Percentiles rank a stretch among this genome's conserved stretches.
Conservation (phyloP, 2,888 invertebrate genomes). For the Lamellibrachia satsuma region DNA sequence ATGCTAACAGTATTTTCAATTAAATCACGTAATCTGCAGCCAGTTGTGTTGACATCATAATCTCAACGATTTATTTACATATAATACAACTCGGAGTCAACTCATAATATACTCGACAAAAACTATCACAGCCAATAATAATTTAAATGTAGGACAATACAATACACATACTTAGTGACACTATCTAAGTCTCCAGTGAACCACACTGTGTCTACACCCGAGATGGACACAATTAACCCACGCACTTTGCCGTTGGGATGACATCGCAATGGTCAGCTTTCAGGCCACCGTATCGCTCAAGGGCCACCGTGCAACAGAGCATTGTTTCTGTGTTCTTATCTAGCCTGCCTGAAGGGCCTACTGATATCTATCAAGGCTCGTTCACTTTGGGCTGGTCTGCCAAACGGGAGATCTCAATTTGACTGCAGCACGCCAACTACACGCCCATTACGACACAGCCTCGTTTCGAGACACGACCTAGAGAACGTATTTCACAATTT, state of each 20-base stretch:
- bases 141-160: conserved; percentile 7
- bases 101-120: conserved; percentile 17
- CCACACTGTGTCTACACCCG: not conserved
- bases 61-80: not conserved
- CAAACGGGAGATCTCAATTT: conserved; percentile 11
- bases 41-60: conserved; percentile 5
- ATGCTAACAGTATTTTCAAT: conserved; percentile 10
- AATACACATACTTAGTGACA: not conserved
- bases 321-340: not conserved
- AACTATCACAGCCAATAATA: conserved; percentile 17
- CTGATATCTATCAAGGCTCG: conserved; percentile 4
- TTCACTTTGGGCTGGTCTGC: not conserved
- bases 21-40: conserved; percentile 17
- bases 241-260: not conserved
- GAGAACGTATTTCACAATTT: not conserved
- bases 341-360: not conserved
- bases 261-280: not conserved
- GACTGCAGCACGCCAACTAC: not conserved
- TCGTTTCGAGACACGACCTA: not conserved
- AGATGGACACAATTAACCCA: not conserved
- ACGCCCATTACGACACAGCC: not conserved
- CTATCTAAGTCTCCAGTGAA: not conserved
- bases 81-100: conserved; percentile 11
- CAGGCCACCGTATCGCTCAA: not conserved
- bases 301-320: not conserved